These are phyloP conservation scores for Ibidorhyncha struthersii DNA, from an alignment of 2,113 vertebrate genomes.

Conservation along the genomic window DNA sequence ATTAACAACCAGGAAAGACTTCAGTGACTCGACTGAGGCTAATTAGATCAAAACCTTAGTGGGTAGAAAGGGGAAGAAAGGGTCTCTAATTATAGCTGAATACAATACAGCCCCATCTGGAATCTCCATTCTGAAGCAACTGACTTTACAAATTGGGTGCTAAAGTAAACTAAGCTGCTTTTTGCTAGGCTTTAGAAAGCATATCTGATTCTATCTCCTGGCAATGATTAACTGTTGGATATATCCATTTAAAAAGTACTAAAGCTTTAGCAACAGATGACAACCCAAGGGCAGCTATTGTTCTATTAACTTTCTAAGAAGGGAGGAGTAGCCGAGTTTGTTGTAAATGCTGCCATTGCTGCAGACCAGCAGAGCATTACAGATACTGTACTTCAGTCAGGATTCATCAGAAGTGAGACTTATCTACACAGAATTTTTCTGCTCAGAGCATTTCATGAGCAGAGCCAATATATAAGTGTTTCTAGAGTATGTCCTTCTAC, in stretches of 20 bases:
- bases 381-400: neutral
- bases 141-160: neutral
- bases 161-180: slow-evolving; percentile 15
- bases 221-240: neutral
- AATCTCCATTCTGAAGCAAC: neutral
- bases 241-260: neutral
- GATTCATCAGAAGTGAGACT: neutral
- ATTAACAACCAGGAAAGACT: neutral
- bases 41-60: neutral
- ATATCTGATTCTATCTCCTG: neutral
- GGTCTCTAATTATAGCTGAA: neutral
- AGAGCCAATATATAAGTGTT: neutral
- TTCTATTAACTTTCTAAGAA: neutral
- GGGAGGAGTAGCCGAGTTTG: neutral
- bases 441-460: neutral
- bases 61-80: neutral
- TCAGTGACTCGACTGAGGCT: neutral
- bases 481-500: neutral
- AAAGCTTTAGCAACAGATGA: neutral
- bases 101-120: neutral
- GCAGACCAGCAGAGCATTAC: neutral
- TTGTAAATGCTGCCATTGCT: neutral
- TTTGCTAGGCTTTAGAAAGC: neutral
- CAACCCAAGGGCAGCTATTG: neutral
- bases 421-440: neutral